phyloP scores from a whole-genome alignment of 2,888 invertebrate species.

The Polyommatus iphigenia region DNA sequence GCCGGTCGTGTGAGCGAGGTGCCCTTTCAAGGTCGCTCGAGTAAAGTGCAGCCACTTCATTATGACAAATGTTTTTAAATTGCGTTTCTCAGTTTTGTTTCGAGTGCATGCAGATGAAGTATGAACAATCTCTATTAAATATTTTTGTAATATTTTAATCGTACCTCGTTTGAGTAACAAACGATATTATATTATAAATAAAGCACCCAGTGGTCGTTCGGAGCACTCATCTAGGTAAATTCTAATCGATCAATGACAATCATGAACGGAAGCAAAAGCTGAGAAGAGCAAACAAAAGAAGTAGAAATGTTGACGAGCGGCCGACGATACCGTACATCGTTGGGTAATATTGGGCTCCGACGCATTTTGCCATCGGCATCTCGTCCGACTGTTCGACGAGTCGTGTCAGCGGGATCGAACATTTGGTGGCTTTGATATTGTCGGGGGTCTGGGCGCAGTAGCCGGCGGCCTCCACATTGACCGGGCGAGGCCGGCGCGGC shows the following conservation, averaged over 20 bases:
- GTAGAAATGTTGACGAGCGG: too few species aligned
- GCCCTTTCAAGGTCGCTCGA: background rate
- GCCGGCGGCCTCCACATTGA: constrained; percentile 5
- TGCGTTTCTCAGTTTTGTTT: background rate
- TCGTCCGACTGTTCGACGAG: too few species aligned
- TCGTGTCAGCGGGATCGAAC: background rate
- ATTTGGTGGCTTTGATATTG: background rate
- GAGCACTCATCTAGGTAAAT: background rate
- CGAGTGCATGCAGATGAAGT: background rate
- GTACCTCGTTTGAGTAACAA: too few species aligned
- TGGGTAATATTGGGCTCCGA: too few species aligned
- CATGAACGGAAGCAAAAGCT: background rate
- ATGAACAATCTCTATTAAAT: too few species aligned
- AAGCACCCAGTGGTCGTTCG: background rate
- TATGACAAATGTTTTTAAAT: background rate
- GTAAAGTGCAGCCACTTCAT: background rate
- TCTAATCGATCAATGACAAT: background rate
- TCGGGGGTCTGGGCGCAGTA: background rate
- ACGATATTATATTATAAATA: background rate
- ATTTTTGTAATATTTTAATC: too few species aligned
- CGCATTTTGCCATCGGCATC: too few species aligned
- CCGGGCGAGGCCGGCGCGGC: background rate
- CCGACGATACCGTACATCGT: too few species aligned
- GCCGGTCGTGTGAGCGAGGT: background rate
- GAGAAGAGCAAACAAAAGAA: background rate